Percentiles rank a stretch among this genome's conserved stretches.
Conservation (phyloP, 2,888 invertebrate genomes). For the Drosophila parthenogenetica region DNA sequence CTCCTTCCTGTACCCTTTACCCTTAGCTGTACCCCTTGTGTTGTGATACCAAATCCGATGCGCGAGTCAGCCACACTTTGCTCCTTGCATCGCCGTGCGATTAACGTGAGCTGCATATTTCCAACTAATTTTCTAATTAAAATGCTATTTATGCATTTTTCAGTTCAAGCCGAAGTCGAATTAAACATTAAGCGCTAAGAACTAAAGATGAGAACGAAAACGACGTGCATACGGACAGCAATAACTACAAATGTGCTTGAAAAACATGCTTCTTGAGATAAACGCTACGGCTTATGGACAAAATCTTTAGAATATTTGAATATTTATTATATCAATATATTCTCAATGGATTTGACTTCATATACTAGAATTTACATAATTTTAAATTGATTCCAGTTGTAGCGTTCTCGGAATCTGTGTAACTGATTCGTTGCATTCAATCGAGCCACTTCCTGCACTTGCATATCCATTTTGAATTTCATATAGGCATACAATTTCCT, state of each 20-base stretch:
- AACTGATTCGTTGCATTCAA: no score
- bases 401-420: no score
- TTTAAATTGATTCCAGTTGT: no score
- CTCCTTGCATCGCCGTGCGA: slow-evolving; percentile 75
- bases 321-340: no score
- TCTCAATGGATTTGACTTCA: no score
- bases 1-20: not conserved
- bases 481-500: not conserved
- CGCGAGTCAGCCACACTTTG: slow-evolving; percentile 47
- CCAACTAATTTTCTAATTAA: slow-evolving; percentile 85
- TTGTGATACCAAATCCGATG: slow-evolving; percentile 24
- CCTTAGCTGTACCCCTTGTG: not conserved
- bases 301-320: no score
- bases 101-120: slow-evolving; percentile 85
- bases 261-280: not conserved
- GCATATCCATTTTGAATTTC: not conserved
- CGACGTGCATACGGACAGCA: slow-evolving; percentile 15
- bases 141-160: slow-evolving; percentile 85
- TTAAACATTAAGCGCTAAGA: slow-evolving; percentile 60
- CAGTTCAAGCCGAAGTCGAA: slow-evolving; percentile 63
- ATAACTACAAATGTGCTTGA: slow-evolving; percentile 1
- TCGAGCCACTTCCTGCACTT: no score
- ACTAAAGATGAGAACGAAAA: slow-evolving; percentile 2
- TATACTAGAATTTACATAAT: no score
- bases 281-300: no score